These are phyloP conservation scores for Drosophila niveifrons DNA, from an alignment of 2,888 invertebrate genomes.

Conservation along the genomic window DNA sequence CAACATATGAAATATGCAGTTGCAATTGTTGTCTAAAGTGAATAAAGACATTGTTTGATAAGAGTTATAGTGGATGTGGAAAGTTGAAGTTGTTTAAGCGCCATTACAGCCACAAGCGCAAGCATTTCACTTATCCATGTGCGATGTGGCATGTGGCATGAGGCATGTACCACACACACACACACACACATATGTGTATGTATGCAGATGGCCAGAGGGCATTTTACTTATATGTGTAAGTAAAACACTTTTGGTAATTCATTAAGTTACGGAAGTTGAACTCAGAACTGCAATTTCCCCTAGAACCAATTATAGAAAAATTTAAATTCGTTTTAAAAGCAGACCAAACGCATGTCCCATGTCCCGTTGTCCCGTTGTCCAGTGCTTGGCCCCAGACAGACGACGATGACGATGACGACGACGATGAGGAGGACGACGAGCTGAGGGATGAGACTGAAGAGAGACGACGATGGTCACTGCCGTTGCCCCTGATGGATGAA, in stretches of 20 bases:
- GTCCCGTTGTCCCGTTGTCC: constrained; percentile 37
- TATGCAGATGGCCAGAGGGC: constrained; percentile 56
- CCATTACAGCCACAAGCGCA: constrained; percentile 20
- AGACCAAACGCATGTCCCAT: constrained; percentile 67
- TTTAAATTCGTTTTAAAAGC: constrained; percentile 83
- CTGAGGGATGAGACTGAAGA: constrained; percentile 16
- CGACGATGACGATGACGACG: constrained; percentile 39
- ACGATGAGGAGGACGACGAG: constrained; percentile 18
- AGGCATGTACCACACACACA: constrained; percentile 4
- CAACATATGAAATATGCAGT: neutral
- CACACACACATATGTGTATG: neutral
- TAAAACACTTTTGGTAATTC: constrained; percentile 85
- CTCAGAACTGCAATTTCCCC: constrained; percentile 86
- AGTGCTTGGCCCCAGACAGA: constrained; percentile 58
- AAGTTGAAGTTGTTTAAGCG: constrained; percentile 18
- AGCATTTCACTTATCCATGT: neutral
- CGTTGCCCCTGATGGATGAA: constrained; percentile 65
- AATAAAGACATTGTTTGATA: constrained; percentile 1
- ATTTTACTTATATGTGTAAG: constrained; percentile 58
- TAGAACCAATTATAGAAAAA: constrained; percentile 85
- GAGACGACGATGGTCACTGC: constrained; percentile 38
- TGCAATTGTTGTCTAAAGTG: neutral
- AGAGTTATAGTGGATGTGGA: neutral
- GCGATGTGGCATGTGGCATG: neutral
- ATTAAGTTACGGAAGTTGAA: constrained; percentile 86